A percentile compares a stretch with the other conserved stretches of the same genome.
Conservation (phyloP, 2,888 invertebrate species). For the Bimastos eiseni region DNA sequence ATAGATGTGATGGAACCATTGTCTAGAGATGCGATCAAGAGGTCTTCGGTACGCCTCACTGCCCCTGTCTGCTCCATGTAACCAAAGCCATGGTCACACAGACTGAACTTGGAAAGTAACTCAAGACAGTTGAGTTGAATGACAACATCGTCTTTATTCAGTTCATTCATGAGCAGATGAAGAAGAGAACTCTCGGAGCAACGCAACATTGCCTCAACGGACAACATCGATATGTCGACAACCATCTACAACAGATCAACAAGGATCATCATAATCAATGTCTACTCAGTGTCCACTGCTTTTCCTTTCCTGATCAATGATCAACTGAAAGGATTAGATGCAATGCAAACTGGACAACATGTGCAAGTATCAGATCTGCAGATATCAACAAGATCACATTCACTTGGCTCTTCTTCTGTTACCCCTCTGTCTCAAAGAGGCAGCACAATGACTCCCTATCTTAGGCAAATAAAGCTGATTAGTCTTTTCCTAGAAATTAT, state of each 20-base stretch:
- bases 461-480: background rate
- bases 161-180: slow-evolving; percentile 70
- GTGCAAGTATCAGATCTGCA: no score
- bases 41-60: background rate
- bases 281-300: slow-evolving; percentile 34
- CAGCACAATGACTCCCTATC: background rate
- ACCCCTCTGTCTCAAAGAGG: background rate
- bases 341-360: no score
- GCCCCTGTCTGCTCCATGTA: background rate
- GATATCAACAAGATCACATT: no score
- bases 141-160: slow-evolving; percentile 73
- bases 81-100: background rate
- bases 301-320: background rate
- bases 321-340: no score
- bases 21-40: slow-evolving; percentile 57
- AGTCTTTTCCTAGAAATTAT: background rate
- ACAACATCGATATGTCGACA: slow-evolving; percentile 66
- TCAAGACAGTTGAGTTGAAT: slow-evolving; percentile 81
- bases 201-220: slow-evolving; percentile 68
- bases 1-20: background rate
- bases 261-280: background rate
- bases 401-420: background rate
- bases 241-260: slow-evolving; percentile 59
- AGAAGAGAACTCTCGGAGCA: slow-evolving; percentile 71
- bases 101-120: slow-evolving; percentile 64